Percentiles rank a stretch among this genome's conserved stretches.
Conservation (phyloP, 2,888 invertebrate species). For the Amphipyra tragopoginis region DNA sequence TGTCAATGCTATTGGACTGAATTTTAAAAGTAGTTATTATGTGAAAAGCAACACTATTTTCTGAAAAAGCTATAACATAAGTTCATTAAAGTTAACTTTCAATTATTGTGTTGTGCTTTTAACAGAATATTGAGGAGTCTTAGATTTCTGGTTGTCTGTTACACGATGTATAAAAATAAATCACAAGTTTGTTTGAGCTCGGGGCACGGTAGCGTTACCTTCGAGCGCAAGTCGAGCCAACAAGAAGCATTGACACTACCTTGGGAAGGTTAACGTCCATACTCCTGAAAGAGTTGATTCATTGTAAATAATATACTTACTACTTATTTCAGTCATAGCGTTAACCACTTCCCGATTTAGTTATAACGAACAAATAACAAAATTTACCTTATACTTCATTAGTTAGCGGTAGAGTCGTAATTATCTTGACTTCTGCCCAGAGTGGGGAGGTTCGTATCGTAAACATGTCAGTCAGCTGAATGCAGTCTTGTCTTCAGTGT, state of each 20-base stretch:
- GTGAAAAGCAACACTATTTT: no score
- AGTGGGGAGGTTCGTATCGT: constrained; percentile 2
- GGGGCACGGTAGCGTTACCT: constrained; percentile 32
- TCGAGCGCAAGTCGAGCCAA: constrained; percentile 32
- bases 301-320: constrained; percentile 5
- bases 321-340: background rate
- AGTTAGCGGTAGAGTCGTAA: constrained; percentile 20
- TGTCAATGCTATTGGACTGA: no score
- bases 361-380: constrained; percentile 6
- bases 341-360: constrained; percentile 7
- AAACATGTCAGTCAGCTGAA: constrained; percentile 14
- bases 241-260: constrained; percentile 38
- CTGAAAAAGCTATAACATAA: no score
- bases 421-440: background rate
- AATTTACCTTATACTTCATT: constrained; percentile 12
- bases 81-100: no score
- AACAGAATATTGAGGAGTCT: no score
- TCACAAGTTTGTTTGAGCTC: background rate
- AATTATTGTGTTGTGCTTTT: no score
- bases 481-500: constrained; percentile 40
- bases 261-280: constrained; percentile 33
- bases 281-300: constrained; percentile 23
- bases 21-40: no score
- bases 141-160: no score
- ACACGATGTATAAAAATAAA: no score